phyloP scores from a whole-genome alignment of 2,797 vertebrate species.

The Typhlichthys eigenmanni region DNA sequence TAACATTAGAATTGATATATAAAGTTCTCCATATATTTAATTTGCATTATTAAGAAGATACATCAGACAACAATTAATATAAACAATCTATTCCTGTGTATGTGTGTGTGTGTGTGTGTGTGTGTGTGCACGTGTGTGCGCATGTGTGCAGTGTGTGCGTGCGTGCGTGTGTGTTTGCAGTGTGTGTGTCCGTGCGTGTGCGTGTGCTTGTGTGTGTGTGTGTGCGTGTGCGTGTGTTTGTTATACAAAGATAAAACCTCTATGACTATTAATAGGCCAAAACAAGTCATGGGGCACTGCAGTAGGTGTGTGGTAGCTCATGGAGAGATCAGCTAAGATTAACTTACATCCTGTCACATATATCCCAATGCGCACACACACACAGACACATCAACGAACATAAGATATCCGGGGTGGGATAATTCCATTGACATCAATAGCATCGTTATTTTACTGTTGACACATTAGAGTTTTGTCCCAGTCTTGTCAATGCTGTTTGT shows the following conservation, averaged over 20 bases:
- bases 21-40: too few species aligned
- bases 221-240: neutral
- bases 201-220: neutral
- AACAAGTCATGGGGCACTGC: constrained; percentile 1
- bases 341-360: constrained; percentile 2
- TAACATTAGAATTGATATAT: too few species aligned
- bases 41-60: too few species aligned
- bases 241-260: neutral
- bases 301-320: neutral
- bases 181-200: neutral
- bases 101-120: neutral
- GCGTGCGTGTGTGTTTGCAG: neutral
- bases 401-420: neutral
- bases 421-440: constrained; percentile 25
- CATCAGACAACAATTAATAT: too few species aligned
- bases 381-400: neutral
- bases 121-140: neutral
- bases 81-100: neutral
- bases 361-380: constrained; percentile 3
- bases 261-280: constrained; percentile 6
- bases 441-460: too few species aligned
- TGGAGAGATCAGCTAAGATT: constrained; percentile 5
- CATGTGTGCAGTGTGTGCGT: too few species aligned
- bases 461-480: too few species aligned
- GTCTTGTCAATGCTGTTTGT: too few species aligned